Conservation (phyloP, 1,140 invertebrate genomes). For the Drosophila cardini region DNA sequence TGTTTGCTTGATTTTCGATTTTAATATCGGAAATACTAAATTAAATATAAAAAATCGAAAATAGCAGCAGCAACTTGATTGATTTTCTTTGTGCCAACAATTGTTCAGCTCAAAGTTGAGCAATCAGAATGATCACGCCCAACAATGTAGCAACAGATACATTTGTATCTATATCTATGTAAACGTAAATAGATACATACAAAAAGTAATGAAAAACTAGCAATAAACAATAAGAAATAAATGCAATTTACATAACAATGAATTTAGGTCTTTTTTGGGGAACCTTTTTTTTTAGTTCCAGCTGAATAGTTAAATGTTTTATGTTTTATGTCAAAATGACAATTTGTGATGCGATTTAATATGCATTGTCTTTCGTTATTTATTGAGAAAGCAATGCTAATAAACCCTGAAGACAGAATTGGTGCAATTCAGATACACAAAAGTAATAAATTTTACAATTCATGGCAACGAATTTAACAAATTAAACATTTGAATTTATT, state of each 20-base stretch:
- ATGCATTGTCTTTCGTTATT: slow-evolving; percentile 14
- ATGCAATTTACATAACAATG: slow-evolving; percentile 70
- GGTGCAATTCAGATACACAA: background rate
- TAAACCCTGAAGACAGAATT: background rate
- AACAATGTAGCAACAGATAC: slow-evolving; percentile 20
- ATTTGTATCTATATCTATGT: slow-evolving; percentile 15
- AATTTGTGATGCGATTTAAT: slow-evolving; percentile 41
- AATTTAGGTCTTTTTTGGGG: slow-evolving; percentile 33
- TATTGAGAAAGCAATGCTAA: slow-evolving; percentile 6
- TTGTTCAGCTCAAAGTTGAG: slow-evolving; percentile 30
- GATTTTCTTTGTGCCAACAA: slow-evolving; percentile 67
- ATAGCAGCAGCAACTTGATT: slow-evolving; percentile 56
- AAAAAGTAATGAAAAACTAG: slow-evolving; percentile 6
- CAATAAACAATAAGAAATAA: slow-evolving; percentile 68
- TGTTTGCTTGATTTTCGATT: slow-evolving; percentile 37
- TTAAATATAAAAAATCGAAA: slow-evolving; percentile 74
- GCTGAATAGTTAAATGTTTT: slow-evolving; percentile 56
- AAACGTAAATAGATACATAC: slow-evolving; percentile 9
- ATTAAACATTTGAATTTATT: too few species aligned
- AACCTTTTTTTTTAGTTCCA: slow-evolving; percentile 57
- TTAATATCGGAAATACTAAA: slow-evolving; percentile 78
- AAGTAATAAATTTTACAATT: background rate
- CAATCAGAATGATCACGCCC: slow-evolving; percentile 58
- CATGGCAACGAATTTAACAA: background rate
- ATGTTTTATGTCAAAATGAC: slow-evolving; percentile 46